Evolutionary conservation across 35 echinoderm and acorn worm species (phyloP).

Genomic region (Holothuria glaberrima): DNA sequence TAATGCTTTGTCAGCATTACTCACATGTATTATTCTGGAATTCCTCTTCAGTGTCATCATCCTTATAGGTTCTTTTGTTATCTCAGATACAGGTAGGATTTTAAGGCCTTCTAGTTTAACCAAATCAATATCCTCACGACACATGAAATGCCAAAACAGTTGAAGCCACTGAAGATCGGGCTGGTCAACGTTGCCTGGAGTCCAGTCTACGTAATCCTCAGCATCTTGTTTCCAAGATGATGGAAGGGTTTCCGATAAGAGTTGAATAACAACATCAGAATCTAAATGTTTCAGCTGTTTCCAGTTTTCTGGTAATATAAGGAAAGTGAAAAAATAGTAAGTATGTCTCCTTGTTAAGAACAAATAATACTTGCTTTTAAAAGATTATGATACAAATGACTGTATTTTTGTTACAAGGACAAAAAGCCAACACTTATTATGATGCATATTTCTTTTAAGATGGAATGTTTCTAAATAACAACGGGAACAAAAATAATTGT

Average conservation of each 20-base stretch:
- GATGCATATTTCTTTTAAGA: no score
- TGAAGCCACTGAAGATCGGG: not conserved
- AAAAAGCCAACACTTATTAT: no score
- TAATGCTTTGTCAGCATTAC: not conserved
- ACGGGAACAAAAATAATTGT: no score
- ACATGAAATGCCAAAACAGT: not conserved
- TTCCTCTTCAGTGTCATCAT: not conserved
- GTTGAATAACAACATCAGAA: not conserved
- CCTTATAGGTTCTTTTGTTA: not conserved
- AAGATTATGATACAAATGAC: not conserved
- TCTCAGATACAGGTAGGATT: not conserved
- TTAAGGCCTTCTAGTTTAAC: not conserved
- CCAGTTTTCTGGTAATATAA: not conserved
- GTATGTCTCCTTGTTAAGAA: not conserved
- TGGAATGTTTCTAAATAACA: no score
- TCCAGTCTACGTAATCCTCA: not conserved
- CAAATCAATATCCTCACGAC: not conserved
- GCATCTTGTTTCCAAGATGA: not conserved
- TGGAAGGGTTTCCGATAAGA: not conserved
- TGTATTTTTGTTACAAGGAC: no score
- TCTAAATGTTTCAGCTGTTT: not conserved
- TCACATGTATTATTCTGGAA: not conserved
- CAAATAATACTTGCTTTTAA: not conserved
- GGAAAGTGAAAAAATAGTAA: not conserved
- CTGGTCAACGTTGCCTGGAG: not conserved